Percentiles rank a stretch among this genome's conserved stretches.
These are phyloP conservation scores for Ophion ellenae DNA, from an alignment of 2,888 invertebrate genomes.

Conservation along the genomic window DNA sequence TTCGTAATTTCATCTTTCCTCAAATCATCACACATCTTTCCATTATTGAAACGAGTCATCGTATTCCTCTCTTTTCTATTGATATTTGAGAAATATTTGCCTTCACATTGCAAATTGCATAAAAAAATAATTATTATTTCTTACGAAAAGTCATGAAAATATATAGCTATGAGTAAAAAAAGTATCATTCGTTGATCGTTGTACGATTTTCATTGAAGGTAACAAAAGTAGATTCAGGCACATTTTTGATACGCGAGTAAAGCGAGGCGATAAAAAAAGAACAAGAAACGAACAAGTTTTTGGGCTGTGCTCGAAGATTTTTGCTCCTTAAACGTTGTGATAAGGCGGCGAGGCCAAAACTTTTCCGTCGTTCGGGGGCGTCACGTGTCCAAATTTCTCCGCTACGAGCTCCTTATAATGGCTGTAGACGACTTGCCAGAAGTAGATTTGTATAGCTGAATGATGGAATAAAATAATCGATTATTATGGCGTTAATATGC, in stretches of 20 bases:
- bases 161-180: too few species aligned
- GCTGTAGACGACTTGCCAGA: constrained; percentile 45
- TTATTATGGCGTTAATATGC: neutral
- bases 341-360: neutral
- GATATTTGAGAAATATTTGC: too few species aligned
- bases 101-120: too few species aligned
- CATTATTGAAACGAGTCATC: too few species aligned
- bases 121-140: too few species aligned
- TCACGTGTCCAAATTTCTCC: constrained; percentile 5
- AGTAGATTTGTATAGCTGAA: constrained; percentile 31
- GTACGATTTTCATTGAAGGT: too few species aligned
- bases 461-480: neutral
- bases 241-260: neutral
- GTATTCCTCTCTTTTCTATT: too few species aligned
- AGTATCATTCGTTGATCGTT: too few species aligned
- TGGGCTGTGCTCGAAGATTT: neutral
- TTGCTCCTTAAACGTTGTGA: neutral
- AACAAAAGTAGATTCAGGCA: too few species aligned
- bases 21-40: too few species aligned
- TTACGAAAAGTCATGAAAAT: too few species aligned
- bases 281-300: neutral
- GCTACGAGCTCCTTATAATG: constrained; percentile 39
- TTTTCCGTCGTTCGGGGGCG: neutral
- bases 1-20: too few species aligned
- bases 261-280: neutral